Evolutionary conservation across 2,113 vertebrate species (phyloP).

Genomic region (Herpailurus yagouaroundi): DNA sequence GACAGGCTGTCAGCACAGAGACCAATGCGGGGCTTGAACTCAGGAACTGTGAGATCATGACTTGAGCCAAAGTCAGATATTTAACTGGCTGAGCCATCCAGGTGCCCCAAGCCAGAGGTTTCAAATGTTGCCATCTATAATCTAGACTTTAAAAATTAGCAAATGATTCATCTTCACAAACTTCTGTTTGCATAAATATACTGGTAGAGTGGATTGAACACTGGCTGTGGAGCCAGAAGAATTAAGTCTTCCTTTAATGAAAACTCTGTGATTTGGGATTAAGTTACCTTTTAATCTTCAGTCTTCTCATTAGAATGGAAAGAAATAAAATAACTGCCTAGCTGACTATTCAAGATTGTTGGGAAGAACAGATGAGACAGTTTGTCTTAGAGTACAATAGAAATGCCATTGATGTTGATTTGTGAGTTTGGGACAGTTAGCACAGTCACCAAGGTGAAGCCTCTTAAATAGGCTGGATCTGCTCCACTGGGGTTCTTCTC

Average conservation of each 20-base stretch:
- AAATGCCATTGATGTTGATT: neutral
- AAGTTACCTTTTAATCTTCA: neutral
- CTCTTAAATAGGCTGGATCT: neutral
- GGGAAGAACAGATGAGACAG: conserved; percentile 7
- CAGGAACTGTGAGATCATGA: no score
- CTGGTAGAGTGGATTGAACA: neutral
- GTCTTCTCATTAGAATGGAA: neutral
- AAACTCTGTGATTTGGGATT: neutral
- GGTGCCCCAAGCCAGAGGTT: neutral
- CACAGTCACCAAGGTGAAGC: neutral
- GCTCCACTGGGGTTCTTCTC: neutral
- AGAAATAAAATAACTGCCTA: neutral
- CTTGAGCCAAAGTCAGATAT: no score
- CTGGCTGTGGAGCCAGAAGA: neutral
- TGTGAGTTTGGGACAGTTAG: neutral
- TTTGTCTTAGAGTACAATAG: neutral
- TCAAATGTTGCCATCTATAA: neutral
- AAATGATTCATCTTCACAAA: neutral
- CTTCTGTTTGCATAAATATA: neutral
- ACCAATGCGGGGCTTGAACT: no score
- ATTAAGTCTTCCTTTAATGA: conserved; percentile 12
- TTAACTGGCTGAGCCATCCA: no score
- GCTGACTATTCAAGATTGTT: neutral
- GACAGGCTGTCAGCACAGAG: no score
- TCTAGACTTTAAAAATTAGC: conserved; percentile 38